A percentile compares a stretch with the other conserved stretches of the same genome.
Conservation (phyloP, 2,888 invertebrate genomes). For the Diloba caeruleocephala region DNA sequence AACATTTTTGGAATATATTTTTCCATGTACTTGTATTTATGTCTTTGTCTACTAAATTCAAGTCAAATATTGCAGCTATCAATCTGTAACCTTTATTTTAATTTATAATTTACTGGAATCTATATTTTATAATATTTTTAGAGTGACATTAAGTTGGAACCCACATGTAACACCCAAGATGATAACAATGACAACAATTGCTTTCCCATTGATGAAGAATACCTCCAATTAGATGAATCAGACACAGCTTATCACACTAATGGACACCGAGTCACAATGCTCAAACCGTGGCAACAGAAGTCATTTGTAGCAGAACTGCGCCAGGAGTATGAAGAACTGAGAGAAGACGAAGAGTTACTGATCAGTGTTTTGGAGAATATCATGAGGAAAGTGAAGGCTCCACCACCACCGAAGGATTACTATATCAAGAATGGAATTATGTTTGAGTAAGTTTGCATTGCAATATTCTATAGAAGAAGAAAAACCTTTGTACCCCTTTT, state of each 20-base stretch:
- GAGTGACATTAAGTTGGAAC: constrained; percentile 16
- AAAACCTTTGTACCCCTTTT: too few relatives aligned
- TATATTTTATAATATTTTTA: constrained; percentile 4
- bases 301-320: constrained; percentile 73
- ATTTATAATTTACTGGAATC: too few relatives aligned
- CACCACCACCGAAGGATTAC: constrained; percentile 66
- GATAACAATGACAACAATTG: constrained; percentile 23
- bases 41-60: too few relatives aligned
- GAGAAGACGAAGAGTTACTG: constrained; percentile 62
- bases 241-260: not conserved
- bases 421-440: constrained; percentile 63
- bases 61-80: too few relatives aligned
- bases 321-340: constrained; percentile 67
- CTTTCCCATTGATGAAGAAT: constrained; percentile 11
- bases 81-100: too few relatives aligned
- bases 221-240: constrained; percentile 3
- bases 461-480: too few relatives aligned
- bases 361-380: constrained; percentile 68
- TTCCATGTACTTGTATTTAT: too few relatives aligned
- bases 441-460: constrained; percentile 72
- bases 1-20: too few relatives aligned
- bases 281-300: constrained; percentile 53
- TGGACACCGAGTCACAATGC: constrained; percentile 44
- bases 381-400: constrained; percentile 71
- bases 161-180: not conserved